These are phyloP conservation scores for Eumacrocentrus americanus DNA, from an alignment of 2,888 invertebrate genomes.

Conservation along the genomic window DNA sequence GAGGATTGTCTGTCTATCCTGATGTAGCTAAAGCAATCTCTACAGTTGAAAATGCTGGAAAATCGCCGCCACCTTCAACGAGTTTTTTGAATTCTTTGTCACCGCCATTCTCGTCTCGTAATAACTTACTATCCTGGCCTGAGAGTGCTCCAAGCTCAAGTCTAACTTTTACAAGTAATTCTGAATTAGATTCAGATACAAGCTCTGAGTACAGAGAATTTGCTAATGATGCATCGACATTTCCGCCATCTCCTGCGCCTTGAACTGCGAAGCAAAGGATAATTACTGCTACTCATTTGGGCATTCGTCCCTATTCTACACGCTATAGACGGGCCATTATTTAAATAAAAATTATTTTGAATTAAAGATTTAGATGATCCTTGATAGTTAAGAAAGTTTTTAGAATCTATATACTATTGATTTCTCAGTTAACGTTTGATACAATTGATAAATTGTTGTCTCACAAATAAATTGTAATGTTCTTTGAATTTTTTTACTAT, in stretches of 20 bases:
- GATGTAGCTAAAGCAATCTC: slow-evolving; percentile 52
- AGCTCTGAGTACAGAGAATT: slow-evolving; percentile 61
- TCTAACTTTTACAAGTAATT: slow-evolving; percentile 59
- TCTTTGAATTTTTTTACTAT: no score
- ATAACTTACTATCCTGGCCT: slow-evolving; percentile 56
- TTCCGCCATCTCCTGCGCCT: slow-evolving; percentile 59
- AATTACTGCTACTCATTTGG: no score
- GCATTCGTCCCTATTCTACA: no score
- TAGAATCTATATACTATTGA: no score
- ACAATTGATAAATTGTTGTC: no score
- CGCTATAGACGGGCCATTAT: no score
- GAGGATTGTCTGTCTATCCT: slow-evolving; percentile 55
- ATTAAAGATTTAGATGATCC: no score
- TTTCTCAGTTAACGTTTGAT: no score
- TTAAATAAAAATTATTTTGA: no score
- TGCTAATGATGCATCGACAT: slow-evolving; percentile 56
- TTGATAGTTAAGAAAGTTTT: no score
- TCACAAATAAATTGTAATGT: no score
- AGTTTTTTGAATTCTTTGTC: slow-evolving; percentile 66
- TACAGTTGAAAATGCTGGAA: slow-evolving; percentile 50
- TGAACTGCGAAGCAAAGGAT: slow-evolving; percentile 35
- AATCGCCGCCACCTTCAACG: slow-evolving; percentile 66
- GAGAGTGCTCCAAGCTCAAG: slow-evolving; percentile 59
- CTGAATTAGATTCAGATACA: slow-evolving; percentile 58
- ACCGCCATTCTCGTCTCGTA: slow-evolving; percentile 61